These are phyloP conservation scores for Anabas testudineus DNA, from an alignment of 2,797 vertebrate genomes.

Conservation along the genomic window DNA sequence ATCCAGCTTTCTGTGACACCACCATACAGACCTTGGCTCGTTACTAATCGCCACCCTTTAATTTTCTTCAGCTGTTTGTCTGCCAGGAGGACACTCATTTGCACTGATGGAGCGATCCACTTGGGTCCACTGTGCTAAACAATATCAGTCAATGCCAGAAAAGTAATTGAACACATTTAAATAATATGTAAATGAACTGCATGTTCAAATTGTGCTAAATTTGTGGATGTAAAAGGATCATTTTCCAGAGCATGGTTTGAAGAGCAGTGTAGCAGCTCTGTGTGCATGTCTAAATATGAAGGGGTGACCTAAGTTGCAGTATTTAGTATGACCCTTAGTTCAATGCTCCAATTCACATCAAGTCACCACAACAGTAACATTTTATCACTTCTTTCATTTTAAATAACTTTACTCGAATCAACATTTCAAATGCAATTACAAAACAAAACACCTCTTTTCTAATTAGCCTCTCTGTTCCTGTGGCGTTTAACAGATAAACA, in stretches of 20 bases:
- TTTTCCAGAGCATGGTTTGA: background rate
- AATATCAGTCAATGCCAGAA: conserved; percentile 11
- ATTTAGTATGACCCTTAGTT: background rate
- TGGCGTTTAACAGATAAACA: conserved; percentile 24
- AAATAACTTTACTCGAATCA: conserved; percentile 29
- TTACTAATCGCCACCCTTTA: conserved; percentile 20
- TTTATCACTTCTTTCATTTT: background rate
- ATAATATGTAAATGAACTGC: background rate
- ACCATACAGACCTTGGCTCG: background rate
- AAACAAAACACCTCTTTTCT: conserved; percentile 12
- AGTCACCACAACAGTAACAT: background rate
- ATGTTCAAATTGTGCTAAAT: background rate
- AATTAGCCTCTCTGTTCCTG: conserved; percentile 19
- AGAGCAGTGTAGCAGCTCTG: background rate
- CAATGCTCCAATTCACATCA: background rate
- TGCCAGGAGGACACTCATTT: conserved; percentile 23
- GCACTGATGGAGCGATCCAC: conserved; percentile 8
- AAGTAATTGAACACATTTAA: conserved; percentile 29
- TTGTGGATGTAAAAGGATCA: background rate
- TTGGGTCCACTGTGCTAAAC: conserved; percentile 15
- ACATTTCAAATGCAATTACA: conserved; percentile 46
- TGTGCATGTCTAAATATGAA: background rate
- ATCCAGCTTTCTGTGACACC: background rate
- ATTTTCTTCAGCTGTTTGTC: conserved; percentile 6
- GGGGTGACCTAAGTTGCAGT: background rate